These are phyloP conservation scores for Yoshiicerus persimilis DNA, from an alignment of 1,140 invertebrate genomes.

Conservation along the genomic window DNA sequence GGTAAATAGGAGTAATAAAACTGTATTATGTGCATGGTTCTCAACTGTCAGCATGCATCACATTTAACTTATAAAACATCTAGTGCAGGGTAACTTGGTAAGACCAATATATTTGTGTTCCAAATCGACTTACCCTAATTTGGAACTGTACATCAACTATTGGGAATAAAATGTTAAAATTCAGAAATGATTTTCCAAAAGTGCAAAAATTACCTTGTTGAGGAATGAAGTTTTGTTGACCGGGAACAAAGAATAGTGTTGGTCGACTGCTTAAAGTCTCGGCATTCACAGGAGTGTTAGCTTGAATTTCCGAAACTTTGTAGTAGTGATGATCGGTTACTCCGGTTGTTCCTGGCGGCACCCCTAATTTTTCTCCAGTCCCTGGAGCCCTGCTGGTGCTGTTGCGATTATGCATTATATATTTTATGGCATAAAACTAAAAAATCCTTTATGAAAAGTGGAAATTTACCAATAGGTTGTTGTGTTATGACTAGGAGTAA, in stretches of 20 bases:
- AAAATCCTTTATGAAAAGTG: not conserved
- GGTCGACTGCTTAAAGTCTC: not conserved
- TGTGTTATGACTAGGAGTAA: constrained; percentile 53
- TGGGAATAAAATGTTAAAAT: no score
- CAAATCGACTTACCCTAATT: not conserved
- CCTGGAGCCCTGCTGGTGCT: no score
- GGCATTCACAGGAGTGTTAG: not conserved
- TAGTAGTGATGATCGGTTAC: not conserved
- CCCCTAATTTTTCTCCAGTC: no score
- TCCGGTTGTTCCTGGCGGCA: not conserved
- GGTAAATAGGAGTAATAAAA: no score
- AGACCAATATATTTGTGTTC: not conserved
- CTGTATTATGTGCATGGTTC: no score
- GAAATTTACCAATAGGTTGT: not conserved
- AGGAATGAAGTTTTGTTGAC: constrained; percentile 36
- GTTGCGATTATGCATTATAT: no score
- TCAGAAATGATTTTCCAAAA: not conserved
- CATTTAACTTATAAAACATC: no score
- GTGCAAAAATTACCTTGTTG: constrained; percentile 30
- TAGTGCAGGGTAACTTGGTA: not conserved
- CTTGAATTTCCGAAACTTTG: not conserved
- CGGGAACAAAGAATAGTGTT: constrained; percentile 1
- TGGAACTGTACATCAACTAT: no score
- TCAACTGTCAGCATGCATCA: no score
- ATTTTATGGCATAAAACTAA: no score